Evolutionary conservation across 2,113 vertebrate genomes (phyloP).

Genomic region (Apeltes quadracus): DNA sequence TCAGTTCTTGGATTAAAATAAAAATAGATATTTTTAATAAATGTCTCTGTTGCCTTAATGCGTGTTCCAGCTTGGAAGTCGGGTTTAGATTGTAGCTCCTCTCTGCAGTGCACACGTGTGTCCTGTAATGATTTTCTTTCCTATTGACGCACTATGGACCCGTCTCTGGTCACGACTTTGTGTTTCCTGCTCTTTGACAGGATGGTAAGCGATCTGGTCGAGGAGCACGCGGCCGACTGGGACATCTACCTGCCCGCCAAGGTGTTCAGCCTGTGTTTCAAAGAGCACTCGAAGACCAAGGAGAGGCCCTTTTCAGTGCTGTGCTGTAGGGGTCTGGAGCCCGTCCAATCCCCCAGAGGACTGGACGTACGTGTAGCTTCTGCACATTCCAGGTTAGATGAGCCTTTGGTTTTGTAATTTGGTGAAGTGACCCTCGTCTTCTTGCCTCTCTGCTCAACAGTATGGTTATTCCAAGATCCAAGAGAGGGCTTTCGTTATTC

Average conservation of each 20-base stretch:
- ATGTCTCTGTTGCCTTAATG: not conserved
- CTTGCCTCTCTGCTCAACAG: constrained; percentile 38
- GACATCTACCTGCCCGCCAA: constrained; percentile 73
- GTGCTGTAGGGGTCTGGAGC: constrained; percentile 55
- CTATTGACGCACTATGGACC: not conserved
- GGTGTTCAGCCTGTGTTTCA: constrained; percentile 74
- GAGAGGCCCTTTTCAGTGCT: constrained; percentile 70
- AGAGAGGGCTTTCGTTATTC: constrained; percentile 61
- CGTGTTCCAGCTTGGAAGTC: not conserved
- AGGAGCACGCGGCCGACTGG: constrained; percentile 72
- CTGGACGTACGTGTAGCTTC: constrained; percentile 50
- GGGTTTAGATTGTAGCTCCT: not conserved
- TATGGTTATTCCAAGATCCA: constrained; percentile 47
- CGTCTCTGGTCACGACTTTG: not conserved
- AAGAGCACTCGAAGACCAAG: constrained; percentile 66
- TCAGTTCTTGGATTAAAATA: constrained; percentile 22
- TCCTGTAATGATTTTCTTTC: not conserved
- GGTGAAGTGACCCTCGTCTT: constrained; percentile 18
- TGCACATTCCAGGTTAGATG: not conserved
- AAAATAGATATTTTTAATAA: not conserved
- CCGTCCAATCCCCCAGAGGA: constrained; percentile 47
- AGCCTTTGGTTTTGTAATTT: not conserved
- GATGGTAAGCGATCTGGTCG: constrained; percentile 67
- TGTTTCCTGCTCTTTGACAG: constrained; percentile 36
- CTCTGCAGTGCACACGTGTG: not conserved